Conservation (phyloP, 1,140 invertebrate species). For the Drosophila albomicans region DNA sequence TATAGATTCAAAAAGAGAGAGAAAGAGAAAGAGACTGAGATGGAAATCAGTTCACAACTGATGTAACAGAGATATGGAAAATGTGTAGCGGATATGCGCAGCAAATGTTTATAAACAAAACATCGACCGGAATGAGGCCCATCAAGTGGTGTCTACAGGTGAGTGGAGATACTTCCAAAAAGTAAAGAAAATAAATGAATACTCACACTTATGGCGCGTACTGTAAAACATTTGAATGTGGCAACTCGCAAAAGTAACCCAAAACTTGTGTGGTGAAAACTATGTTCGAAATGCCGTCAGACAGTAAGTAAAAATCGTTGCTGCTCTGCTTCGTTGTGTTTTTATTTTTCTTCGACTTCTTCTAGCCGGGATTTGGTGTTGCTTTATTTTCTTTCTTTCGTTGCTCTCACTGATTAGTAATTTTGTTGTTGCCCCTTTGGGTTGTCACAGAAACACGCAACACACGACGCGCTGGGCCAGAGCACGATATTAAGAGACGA, state of each 20-base stretch:
- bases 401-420: constrained; percentile 5
- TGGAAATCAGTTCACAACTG: constrained; percentile 16
- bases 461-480: not conserved
- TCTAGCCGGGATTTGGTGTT: not conserved
- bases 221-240: constrained; percentile 63
- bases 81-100: constrained; percentile 23
- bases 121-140: constrained; percentile 21
- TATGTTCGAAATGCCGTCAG: constrained; percentile 39
- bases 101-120: constrained; percentile 41
- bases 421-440: constrained; percentile 52
- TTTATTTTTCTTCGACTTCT: constrained; percentile 17
- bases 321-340: constrained; percentile 31
- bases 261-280: constrained; percentile 44
- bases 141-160: constrained; percentile 2
- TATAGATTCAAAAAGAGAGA: not conserved
- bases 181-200: constrained; percentile 12
- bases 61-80: constrained; percentile 26
- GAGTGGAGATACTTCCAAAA: constrained; percentile 18
- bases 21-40: not conserved
- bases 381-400: constrained; percentile 25
- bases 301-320: constrained; percentile 6
- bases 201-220: constrained; percentile 75
- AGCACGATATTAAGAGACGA: constrained; percentile 21
- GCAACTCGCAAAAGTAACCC: constrained; percentile 47
- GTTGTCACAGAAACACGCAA: constrained; percentile 73